Percentiles rank a stretch among this genome's conserved stretches.
Evolutionary conservation across 2,797 vertebrate species (phyloP).

Genomic region (Onychomys arenicola): DNA sequence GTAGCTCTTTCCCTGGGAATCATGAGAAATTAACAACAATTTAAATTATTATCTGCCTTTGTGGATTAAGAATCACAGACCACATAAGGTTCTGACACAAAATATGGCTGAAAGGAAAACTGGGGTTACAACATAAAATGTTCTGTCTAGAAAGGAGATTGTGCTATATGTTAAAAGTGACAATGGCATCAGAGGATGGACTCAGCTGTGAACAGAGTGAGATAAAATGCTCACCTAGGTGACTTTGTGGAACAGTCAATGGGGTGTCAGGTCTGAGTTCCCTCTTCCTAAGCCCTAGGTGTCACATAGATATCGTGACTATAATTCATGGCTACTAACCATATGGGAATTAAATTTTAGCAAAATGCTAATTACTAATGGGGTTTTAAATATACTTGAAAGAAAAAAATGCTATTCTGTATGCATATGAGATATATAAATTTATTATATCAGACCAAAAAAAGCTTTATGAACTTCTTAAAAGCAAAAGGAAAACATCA

Average conservation of each 20-base stretch:
- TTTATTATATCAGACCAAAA: background rate
- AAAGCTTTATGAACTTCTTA: background rate
- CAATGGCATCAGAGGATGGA: rapidly evolving
- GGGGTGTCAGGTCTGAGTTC: background rate
- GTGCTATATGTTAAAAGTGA: background rate
- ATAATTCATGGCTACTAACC: background rate
- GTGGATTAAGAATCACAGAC: background rate
- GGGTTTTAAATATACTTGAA: background rate
- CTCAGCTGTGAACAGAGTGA: background rate
- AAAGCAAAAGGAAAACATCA: background rate
- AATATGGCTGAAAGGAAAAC: background rate
- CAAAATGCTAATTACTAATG: background rate
- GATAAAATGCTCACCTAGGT: background rate
- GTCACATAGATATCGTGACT: background rate
- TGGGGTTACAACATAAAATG: background rate
- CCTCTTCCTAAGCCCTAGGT: background rate
- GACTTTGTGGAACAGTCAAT: background rate
- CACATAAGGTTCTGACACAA: background rate
- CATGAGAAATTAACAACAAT: background rate
- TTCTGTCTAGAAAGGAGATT: background rate
- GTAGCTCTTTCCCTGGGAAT: background rate
- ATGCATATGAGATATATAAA: background rate
- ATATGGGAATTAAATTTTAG: background rate
- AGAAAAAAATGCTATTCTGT: background rate
- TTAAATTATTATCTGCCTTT: background rate